Conservation (phyloP, 2,113 vertebrate genomes). For the Tylochromis polylepis region DNA sequence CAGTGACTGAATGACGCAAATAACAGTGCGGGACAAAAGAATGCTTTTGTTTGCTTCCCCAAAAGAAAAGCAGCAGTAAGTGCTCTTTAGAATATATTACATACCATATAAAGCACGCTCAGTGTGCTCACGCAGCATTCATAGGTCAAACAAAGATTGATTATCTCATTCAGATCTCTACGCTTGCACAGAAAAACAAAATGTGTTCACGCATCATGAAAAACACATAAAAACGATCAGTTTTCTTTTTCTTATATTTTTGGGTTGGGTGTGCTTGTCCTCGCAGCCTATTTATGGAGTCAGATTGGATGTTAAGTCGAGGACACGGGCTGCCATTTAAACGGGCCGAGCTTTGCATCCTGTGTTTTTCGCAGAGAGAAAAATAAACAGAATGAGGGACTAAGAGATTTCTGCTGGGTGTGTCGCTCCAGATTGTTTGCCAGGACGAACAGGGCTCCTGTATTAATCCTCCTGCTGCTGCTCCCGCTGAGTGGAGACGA, state of each 20-base stretch:
- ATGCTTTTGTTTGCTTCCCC: not conserved
- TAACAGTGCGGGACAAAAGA: not conserved
- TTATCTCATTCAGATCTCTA: not conserved
- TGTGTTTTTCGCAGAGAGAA: not conserved
- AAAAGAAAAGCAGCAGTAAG: not conserved
- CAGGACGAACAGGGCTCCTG: constrained; percentile 19
- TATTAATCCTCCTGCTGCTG: constrained; percentile 55
- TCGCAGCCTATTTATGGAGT: not conserved
- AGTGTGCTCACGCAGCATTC: not conserved
- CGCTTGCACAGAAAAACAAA: not conserved
- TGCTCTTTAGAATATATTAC: not conserved
- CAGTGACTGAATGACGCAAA: not conserved
- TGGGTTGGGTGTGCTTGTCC: not conserved
- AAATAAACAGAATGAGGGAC: not conserved
- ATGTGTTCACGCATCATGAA: not conserved
- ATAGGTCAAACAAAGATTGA: not conserved
- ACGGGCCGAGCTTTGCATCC: not conserved
- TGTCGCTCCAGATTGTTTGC: constrained; percentile 45
- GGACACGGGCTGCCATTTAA: constrained; percentile 15
- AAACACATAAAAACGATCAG: not conserved
- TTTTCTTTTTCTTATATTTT: not conserved
- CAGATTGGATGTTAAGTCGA: constrained; percentile 9
- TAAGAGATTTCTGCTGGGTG: constrained; percentile 15
- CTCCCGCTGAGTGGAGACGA: constrained; percentile 33
- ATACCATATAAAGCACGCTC: not conserved